phyloP scores from a whole-genome alignment of 2,888 invertebrate genomes.

The Melinaea menophilus region DNA sequence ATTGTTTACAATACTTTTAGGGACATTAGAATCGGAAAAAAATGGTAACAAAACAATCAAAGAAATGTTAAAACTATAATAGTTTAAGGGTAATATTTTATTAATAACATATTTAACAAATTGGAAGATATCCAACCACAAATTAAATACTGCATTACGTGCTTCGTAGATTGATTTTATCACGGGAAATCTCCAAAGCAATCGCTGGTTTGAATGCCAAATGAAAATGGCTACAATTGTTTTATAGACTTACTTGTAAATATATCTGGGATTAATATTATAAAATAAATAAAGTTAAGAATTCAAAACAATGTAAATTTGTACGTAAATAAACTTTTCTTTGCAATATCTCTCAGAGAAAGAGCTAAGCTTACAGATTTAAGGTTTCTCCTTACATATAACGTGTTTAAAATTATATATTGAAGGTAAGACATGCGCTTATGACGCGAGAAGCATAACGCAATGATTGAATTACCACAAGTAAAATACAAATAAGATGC shows the following conservation, averaged over 20 bases:
- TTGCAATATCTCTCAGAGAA: slow-evolving; percentile 13
- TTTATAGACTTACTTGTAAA: too few species aligned
- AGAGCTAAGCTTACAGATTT: slow-evolving; percentile 21
- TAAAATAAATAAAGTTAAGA: too few species aligned
- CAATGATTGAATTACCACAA: neutral
- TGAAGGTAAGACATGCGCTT: slow-evolving; percentile 3
- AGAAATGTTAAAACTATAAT: too few species aligned
- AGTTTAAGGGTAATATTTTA: slow-evolving; percentile 3
- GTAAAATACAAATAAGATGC: neutral
- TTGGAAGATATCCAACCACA: slow-evolving; percentile 15
- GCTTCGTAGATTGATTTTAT: slow-evolving; percentile 12
- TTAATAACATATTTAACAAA: slow-evolving; percentile 7
- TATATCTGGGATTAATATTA: too few species aligned
- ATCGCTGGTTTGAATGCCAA: slow-evolving; percentile 31
- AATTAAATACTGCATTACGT: slow-evolving; percentile 6
- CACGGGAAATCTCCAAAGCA: slow-evolving; percentile 27
- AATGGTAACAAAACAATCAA: too few species aligned
- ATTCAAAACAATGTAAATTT: too few species aligned
- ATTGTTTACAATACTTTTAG: too few species aligned
- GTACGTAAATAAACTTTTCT: too few species aligned
- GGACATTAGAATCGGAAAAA: too few species aligned
- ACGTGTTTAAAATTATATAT: neutral
- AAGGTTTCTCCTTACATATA: slow-evolving; percentile 1
- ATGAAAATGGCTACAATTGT: slow-evolving; percentile 33
- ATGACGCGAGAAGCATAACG: neutral